Evolutionary conservation across 1,140 invertebrate genomes (phyloP).

Genomic region (Callitettix versicolor): DNA sequence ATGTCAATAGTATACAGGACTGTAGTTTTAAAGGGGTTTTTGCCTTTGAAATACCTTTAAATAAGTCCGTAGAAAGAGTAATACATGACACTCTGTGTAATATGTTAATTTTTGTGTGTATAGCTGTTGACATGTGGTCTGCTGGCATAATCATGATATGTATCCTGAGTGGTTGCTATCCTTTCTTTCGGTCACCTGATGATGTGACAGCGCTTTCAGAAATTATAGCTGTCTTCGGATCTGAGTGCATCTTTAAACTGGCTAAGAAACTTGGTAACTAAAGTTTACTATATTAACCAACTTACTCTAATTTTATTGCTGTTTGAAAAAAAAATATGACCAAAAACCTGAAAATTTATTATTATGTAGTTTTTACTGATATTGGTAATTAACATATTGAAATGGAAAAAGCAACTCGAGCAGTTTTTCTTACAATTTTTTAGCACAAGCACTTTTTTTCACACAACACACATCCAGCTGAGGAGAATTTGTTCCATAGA

Average conservation of each 20-base stretch:
- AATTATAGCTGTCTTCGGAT: constrained; percentile 71
- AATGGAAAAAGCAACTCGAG: too few species aligned
- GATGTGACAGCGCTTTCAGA: constrained; percentile 72
- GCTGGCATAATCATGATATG: constrained; percentile 75
- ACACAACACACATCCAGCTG: too few species aligned
- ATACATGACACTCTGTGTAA: too few species aligned
- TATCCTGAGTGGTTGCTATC: constrained; percentile 66
- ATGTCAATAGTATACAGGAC: too few species aligned
- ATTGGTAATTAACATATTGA: too few species aligned
- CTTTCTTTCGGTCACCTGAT: constrained; percentile 73
- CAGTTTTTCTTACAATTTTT: too few species aligned
- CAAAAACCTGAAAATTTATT: neutral
- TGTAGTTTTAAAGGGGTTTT: too few species aligned
- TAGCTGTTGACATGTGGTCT: constrained; percentile 83
- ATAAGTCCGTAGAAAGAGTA: too few species aligned
- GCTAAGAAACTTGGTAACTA: constrained; percentile 55
- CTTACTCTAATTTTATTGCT: constrained; percentile 3
- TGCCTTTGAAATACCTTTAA: too few species aligned
- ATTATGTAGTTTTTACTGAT: neutral
- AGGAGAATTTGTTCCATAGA: too few species aligned
- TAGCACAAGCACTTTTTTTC: too few species aligned
- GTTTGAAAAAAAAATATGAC: neutral
- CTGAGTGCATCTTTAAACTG: constrained; percentile 50
- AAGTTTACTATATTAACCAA: neutral
- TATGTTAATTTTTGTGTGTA: constrained; percentile 25